Base-by-base conservation (phyloP, 2,888 invertebrate species). In the Micoletzkya japonica region DNA sequence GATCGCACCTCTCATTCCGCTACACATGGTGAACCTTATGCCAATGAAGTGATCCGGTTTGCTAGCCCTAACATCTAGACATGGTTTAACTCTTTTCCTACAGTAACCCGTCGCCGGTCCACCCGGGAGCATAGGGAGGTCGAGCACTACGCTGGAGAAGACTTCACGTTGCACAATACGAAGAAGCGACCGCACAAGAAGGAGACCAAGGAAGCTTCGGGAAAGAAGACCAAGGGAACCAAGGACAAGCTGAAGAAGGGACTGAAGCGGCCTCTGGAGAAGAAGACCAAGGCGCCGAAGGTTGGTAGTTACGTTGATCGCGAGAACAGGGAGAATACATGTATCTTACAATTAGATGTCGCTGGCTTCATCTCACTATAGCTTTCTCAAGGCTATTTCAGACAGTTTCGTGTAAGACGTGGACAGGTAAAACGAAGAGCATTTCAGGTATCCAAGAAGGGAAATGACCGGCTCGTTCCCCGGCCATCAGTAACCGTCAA, bases 381-480 rank as follows among this genome's bases (percentile, higher is more conserved):
- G n/a, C n/a, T n/a, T n/a, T n/a, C n/a, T n/a, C n/a, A n/a, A n/a
- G n/a, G n/a, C n/a, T n/a, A n/a, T n/a, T n/a, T n/a, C n/a, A n/a
- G n/a, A n/a, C n/a, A n/a, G n/a, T n/a, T n/a, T n/a, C n/a, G n/a
- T n/a, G n/a, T n/a, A n/a, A n/a, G n/a, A n/a, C n/a, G n/a, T n/a
- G n/a, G n/a, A n/a, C n/a, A n/a, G 20, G 44, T 44, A 10, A 20
- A 44, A 10, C 14, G 10, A 44, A 14, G 10, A 44, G 10, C 10
- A 14, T 59, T 28, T 14, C 34, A 68, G 36, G 58, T 37, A 30
- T 44, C 72, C 32, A 78, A 77, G 71, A 77, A 76, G 44, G 77
- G 77, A 63, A 79, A 79, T 52, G 79, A 79, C 34, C 60, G 76
- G 30, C 69, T 79, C 49, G 70, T 72, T 20, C 70, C 74, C 30